Evolutionary conservation across 2,888 invertebrate species (phyloP), one percentile per base, ranked within the genome.

Genomic region (Scaptomyza tumidula): DNA sequence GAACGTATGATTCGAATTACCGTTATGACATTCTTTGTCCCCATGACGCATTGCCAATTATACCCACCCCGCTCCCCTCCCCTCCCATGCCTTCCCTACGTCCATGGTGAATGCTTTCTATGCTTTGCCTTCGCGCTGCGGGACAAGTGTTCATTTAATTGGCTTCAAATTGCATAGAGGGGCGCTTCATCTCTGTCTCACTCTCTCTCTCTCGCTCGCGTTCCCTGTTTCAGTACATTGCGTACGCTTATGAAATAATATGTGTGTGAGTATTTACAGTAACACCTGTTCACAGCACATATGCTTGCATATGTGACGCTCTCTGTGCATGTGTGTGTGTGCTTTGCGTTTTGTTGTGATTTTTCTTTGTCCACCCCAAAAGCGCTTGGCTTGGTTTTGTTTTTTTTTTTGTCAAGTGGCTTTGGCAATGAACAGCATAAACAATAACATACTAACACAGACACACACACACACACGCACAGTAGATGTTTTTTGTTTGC

Each of bases 341-440:
- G 69, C 57, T 16, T 69, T 63, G 39, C 44, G 44, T 66, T 67
- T 66, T 66, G 67, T 78, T 75, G 66, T 69, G 68, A 63, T 66
- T 65, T 65, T 66, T 66, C 73, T 82, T 82, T 84, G 80, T 79
- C 63, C 55, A 50, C 39, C 53, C 59, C 59, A 56, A 78, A 70
- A 86, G 24, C 49, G 46, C 50, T 65, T 64, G 48, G 63, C 37
- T 59, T 68, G 52, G 69, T 73, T 84, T 81, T 86, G n/a, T 73
- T 3, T 41, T 16, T 41, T 41, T 10, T 41, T 41, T 41, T 41
- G 88, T 88, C 88, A 88, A 88, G 82, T 82, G 82, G 75, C 87
- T 81, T 86, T 85, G 82, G 77, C 86, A 82, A 69, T 85, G 88
- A 75, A 65, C 64, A 79, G 67, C 68, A 82, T 87, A 87, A 78